phyloP scores from a whole-genome alignment of 2,888 invertebrate species.

The Hydroisotoma schaefferi region DNA sequence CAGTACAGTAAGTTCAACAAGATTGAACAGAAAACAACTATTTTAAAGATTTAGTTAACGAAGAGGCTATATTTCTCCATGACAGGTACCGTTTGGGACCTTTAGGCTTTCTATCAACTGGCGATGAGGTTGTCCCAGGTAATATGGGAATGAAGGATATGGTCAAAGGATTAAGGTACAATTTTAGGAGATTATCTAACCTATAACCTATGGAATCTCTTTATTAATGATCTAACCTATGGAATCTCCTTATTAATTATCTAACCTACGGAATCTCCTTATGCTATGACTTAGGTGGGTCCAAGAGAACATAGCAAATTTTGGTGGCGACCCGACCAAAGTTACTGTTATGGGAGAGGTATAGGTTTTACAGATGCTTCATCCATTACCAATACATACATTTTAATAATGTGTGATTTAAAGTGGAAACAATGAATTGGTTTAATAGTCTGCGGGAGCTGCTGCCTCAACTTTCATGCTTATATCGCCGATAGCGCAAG shows the following conservation, averaged over 20 bases:
- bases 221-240: not conserved
- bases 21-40: not conserved
- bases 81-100: conserved; percentile 26
- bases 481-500: conserved; percentile 33
- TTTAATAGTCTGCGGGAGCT: conserved; percentile 7
- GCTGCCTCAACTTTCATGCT: conserved; percentile 20
- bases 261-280: too few relatives aligned
- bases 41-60: not conserved
- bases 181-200: not conserved
- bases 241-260: not conserved
- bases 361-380: too few relatives aligned
- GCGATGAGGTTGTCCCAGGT: conserved; percentile 17
- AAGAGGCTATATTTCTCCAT: not conserved
- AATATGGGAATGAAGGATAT: conserved; percentile 27
- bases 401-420: not conserved
- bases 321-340: conserved; percentile 16
- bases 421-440: not conserved
- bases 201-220: not conserved
- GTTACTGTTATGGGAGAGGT: conserved; percentile 21
- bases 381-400: not conserved
- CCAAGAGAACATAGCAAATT: conserved; percentile 28
- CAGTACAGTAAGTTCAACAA: conserved; percentile 9
- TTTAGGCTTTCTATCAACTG: conserved; percentile 33
- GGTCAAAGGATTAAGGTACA: conserved; percentile 21
- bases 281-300: conserved; percentile 30